Percentiles rank a stretch among this genome's conserved stretches.
Conservation (phyloP, 2,113 vertebrate species). For the Clarias macrocephalus region DNA sequence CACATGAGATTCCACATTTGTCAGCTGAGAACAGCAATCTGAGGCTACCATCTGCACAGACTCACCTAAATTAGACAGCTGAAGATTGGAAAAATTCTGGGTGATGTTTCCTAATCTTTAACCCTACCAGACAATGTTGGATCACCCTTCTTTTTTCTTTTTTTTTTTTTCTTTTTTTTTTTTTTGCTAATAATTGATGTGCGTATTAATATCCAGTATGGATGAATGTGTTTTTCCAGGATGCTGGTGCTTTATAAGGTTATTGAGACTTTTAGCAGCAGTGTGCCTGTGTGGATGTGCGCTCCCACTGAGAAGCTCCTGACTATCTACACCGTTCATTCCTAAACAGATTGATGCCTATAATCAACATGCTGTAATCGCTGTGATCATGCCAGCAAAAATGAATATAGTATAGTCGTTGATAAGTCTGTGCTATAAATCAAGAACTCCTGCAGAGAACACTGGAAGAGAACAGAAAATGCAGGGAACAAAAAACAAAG, state of each 20-base stretch:
- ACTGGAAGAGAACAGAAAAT: constrained; percentile 6
- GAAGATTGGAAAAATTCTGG: background rate
- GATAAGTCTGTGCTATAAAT: background rate
- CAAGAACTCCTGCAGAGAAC: background rate
- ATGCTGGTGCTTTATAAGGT: background rate
- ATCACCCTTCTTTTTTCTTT: background rate
- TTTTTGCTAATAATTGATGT: background rate
- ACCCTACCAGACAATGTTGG: background rate
- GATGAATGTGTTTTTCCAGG: background rate
- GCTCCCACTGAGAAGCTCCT: background rate
- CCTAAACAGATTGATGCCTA: background rate
- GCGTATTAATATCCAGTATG: background rate
- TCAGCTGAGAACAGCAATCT: background rate
- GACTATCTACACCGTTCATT: background rate
- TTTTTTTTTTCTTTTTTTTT: background rate
- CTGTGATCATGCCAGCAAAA: constrained; percentile 6
- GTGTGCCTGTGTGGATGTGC: background rate
- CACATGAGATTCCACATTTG: background rate
- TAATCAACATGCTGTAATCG: constrained; percentile 11
- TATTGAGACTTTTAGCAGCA: background rate
- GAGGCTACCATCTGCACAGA: background rate
- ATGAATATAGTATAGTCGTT: background rate
- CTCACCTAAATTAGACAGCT: background rate
- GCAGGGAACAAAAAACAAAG: background rate
- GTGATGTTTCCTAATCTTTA: background rate